phyloP scores from a whole-genome alignment of 2,888 invertebrate genomes.

The Chydorus sphaericus region DNA sequence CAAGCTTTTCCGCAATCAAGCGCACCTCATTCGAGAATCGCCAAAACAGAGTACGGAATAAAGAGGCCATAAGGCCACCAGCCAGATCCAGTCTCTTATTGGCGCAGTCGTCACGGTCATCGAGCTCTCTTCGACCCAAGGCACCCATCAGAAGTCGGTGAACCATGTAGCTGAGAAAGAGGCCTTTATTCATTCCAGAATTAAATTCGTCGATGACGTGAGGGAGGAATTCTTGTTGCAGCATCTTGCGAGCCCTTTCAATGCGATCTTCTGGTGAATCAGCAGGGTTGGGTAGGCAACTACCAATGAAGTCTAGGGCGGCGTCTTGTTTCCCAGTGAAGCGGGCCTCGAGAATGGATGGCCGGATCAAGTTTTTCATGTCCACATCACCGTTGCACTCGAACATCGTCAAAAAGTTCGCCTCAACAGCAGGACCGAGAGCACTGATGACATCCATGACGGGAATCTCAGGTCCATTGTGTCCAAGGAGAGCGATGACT shows the following conservation, averaged over 20 bases:
- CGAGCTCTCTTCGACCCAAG: conserved; percentile 89
- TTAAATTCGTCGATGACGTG: conserved; percentile 99
- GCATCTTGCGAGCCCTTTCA: conserved; percentile 96
- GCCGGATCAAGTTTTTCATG: conserved; percentile 99
- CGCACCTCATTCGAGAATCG: conserved; percentile 93
- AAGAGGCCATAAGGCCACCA: conserved; percentile 87
- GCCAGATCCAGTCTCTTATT: conserved; percentile 96
- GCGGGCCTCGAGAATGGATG: conserved; percentile 96
- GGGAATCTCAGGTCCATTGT: conserved; percentile 98
- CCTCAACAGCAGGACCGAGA: conserved; percentile 96
- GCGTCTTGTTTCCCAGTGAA: conserved; percentile 99
- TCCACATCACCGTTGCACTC: conserved; percentile 99
- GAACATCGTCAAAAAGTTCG: conserved; percentile 97
- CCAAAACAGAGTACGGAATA: conserved; percentile 91
- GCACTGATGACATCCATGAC: conserved; percentile 99
- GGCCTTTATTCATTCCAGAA: conserved; percentile 99
- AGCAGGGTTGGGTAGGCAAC: conserved; percentile 91
- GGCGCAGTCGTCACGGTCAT: conserved; percentile 99
- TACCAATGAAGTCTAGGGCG: conserved; percentile 95
- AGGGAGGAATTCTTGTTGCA: conserved; percentile 99
- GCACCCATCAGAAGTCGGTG: conserved; percentile 88
- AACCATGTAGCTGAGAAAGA: conserved; percentile 98
- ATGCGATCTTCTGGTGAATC: conserved; percentile 98
- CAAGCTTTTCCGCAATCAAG: conserved; percentile 97
- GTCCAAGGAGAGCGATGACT: conserved; percentile 93